These are phyloP conservation scores for Propsilocerus akamusi DNA, from an alignment of 1,140 invertebrate genomes.

Conservation along the genomic window DNA sequence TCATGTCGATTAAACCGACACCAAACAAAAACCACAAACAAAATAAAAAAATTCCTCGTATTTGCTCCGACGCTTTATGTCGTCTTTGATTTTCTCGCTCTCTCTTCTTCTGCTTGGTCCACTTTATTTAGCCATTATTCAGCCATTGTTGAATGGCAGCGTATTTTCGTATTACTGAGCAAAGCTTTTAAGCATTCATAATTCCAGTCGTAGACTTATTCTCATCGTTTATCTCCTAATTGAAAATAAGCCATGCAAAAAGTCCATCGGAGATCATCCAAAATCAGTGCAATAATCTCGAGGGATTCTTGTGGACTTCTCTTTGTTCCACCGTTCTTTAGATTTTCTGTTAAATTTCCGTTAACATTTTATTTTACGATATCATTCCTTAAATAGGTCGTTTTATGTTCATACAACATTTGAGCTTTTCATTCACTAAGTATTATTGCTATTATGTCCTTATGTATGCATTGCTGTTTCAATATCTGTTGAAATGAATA, in stretches of 20 bases:
- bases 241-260: slow-evolving; percentile 2
- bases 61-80: background rate
- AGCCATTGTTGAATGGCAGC: too few relatives aligned
- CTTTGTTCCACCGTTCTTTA: background rate
- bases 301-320: background rate
- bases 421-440: too few relatives aligned
- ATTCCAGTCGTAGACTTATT: background rate
- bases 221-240: background rate
- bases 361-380: background rate
- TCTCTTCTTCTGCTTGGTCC: background rate
- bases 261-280: too few relatives aligned
- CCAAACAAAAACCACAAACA: too few relatives aligned
- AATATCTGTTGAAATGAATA: too few relatives aligned
- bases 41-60: background rate
- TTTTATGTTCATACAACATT: too few relatives aligned
- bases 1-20: too few relatives aligned
- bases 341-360: background rate
- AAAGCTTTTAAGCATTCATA: slow-evolving; percentile 3
- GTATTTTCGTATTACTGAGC: background rate
- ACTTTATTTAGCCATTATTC: too few relatives aligned
- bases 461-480: too few relatives aligned
- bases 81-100: background rate
- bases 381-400: too few relatives aligned
- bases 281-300: too few relatives aligned
- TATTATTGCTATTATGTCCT: too few relatives aligned